A percentile compares a stretch with the other conserved stretches of the same genome.
Conservation (phyloP, 2,797 vertebrate genomes). For the Aldrovandia affinis region DNA sequence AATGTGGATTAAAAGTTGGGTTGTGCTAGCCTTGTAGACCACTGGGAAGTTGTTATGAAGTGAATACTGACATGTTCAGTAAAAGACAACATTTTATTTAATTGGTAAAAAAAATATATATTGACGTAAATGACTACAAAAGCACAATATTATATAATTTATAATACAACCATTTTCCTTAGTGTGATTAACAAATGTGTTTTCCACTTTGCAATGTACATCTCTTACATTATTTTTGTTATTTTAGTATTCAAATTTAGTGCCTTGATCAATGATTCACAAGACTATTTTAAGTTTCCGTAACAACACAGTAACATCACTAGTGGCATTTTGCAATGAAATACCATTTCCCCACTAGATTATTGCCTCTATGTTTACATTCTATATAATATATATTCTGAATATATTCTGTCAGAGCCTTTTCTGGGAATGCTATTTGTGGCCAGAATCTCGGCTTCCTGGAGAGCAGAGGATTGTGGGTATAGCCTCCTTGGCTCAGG, state of each 20-base stretch:
- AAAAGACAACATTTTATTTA: background rate
- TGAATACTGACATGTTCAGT: background rate
- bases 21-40: too few relatives aligned
- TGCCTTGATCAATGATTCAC: too few relatives aligned
- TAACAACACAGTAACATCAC: too few relatives aligned
- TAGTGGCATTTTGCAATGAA: too few relatives aligned
- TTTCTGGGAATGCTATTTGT: background rate
- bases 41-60: background rate
- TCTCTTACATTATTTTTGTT: background rate
- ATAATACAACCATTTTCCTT: background rate
- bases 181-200: background rate
- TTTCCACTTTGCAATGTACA: background rate
- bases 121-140: background rate
- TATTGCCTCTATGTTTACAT: background rate
- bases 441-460: background rate
- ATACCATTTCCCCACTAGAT: background rate
- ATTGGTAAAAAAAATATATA: too few relatives aligned
- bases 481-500: background rate
- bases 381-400: too few relatives aligned
- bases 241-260: background rate
- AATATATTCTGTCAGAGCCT: background rate
- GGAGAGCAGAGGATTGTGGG: constrained; percentile 12
- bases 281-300: too few relatives aligned
- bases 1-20: background rate
- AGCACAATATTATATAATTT: background rate